Evolutionary conservation across 2,888 invertebrate species (phyloP), one percentile per base, ranked within the genome.

Genomic region (Smittia sp.): DNA sequence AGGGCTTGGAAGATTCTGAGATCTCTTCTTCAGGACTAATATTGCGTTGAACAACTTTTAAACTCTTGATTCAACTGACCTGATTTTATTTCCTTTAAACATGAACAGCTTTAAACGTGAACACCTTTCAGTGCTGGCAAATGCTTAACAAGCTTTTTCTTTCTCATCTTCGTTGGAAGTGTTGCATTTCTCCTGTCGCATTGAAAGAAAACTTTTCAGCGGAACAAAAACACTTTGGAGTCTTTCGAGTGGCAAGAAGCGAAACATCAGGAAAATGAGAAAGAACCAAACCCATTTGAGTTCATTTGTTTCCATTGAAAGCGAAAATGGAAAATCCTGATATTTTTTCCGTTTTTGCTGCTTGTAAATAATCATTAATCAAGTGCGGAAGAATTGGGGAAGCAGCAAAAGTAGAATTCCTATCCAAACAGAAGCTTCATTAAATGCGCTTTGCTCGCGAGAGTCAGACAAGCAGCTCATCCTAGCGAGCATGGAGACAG

Each of bases 301-400:
- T 39, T 39, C n/a, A 27, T 63, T 63, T 39, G 67, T 18, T 20
- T 39, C n/a, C n/a, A n/a, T 66, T 20, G 39, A 66, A 32, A 38
- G 20, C 22, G n/a, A 66, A 66, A 66, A 66, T 38, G 58, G 58
- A 58, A 58, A 58, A 58, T 58, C 22, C 22, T 22, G 58, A 58
- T 58, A 22, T 63, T 63, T 27, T 27, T 63, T 24, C 63, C 63
- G 63, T 63, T 63, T 63, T 63, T 63, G 25, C 15, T n/a, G 63
- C 54, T 68, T 25, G 69, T 54, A 67, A 67, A 67, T 67, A 69
- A 69, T 69, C 69, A 69, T 69, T 69, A 69, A 69, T 69, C 69
- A 69, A 69, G 52, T 7, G 46, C 13, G 63, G 27, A 27, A 27
- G 22, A 27, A 25, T 63, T 63, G 27, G 22, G 63, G 2, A 25